Base-by-base conservation (phyloP, 2,888 invertebrate species). In the Bombyx huttoni region DNA sequence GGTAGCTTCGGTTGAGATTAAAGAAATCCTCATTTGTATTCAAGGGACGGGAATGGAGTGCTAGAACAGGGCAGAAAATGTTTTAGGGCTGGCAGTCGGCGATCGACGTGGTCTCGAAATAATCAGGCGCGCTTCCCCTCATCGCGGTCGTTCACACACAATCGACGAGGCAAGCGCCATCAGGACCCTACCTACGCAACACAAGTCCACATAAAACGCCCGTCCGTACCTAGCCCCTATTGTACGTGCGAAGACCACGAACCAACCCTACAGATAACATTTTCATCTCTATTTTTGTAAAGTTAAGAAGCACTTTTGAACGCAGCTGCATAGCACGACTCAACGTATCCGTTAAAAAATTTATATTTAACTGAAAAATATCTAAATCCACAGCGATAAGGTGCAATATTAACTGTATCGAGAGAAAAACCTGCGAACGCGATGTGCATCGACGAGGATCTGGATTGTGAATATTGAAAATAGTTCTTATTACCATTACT, bases 81-180 rank as follows among this genome's bases (percentile, higher is more conserved):
- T 77, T 80, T 81, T 80, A 79, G 81, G 78, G 75, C 78, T 75
- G 79, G 79, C 80, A 74, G 78, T 72, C 75, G 72, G 67, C 74
- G 79, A 81, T 79, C 81, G 74, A 75, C 79, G 70, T 73, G 73
- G 75, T 68, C 78, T 75, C 75, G 71, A 81, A 73, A 85, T 86
- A 87, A 87, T 86, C 86, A 80, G 72, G 75, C 78, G 68, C 64
- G 77, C 77, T 75, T 78, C 85, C 85, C 86, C 80, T 80, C 75
- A 75, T 59, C 73, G 75, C 82, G 85, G 83, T 85, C 84, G 87
- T 87, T 86, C 85, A 85, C 86, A 86, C 84, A 85, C 80, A 81
- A 81, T 79, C 79, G 80, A 78, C 76, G 75, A 72, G 75, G 67
- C 73, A 72, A 78, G 69, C 73, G 70, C 72, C 73, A 72, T 67